Evolutionary conservation across 1,140 invertebrate species (phyloP), one percentile per base, ranked within the genome.

Genomic region (Harlomillsia oculata): DNA sequence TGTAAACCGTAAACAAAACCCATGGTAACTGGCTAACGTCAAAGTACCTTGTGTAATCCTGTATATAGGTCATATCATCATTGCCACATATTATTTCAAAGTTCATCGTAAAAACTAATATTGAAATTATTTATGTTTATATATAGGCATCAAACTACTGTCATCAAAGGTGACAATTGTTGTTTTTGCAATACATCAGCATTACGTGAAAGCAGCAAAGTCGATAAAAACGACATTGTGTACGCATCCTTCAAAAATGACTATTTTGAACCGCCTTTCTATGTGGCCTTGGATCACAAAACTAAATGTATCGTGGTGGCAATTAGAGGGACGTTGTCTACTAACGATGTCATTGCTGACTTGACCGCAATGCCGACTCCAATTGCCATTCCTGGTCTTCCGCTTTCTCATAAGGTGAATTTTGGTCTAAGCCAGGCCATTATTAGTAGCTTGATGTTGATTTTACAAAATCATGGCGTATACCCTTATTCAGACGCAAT

Each of bases 291-390:
- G 0, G 89, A 95, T 70, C 87, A 92, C 68, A 80, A 84, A 62
- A 83, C 81, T 0, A 77, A 82, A 44, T 82, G 80, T 55, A 84
- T 95, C 46, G 87, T 93, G 9, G 78, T 96, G 16, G 78, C 83
- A 1, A 82, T 94, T 41, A 75, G 91, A 57, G 91, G 91, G 6
- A 90, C 89, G 0, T 77, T 93, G 32, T 91, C 89, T 0, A 68
- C 90, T 13, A 75, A 86, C 64, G 89, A 92, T 74, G 78, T 87
- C n/a, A 82, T 95, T 56, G 90, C 89, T 0, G 90, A 95, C 69
- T 74, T 96, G 45, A 84, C 83, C 1, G 89, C 88, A 3, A 82
- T 81, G 25, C 82, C 81, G 13, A 84, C 85, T 43, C 74, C 75
- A 43, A 81, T 92, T 66, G 80, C 85, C 61, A 80, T 82, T 14